Evolutionary conservation across 2,888 invertebrate species (phyloP), one percentile per base, ranked within the genome.

Genomic region (Patella ulyssiponensis): DNA sequence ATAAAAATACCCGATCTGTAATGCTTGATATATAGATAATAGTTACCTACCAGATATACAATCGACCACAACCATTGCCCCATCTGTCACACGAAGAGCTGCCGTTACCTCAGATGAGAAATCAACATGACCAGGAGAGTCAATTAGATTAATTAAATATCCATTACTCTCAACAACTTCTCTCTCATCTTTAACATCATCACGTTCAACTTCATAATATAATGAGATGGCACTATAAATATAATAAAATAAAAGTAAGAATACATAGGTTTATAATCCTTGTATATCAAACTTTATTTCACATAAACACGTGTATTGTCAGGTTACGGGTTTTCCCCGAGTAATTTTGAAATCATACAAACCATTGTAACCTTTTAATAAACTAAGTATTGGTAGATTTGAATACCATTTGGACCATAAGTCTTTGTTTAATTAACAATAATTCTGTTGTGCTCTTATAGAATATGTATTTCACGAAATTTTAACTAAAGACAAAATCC

Each of bases 41-140:
- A 27, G 7, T 4, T 52, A 92, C 94, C 91, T 92, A 98, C 98
- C 98, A 89, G 98, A 99, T 76, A 99, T 99, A 93, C 99, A 99
- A 93, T 99, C 99, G 17, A 99, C 99, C 74, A 99, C 99, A 77
- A 99, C 99, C 83, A 99, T 95, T 88, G 99, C 99, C 91, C 99
- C 99, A 93, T 99, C 99, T 90, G 99, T 99, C 75, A 99, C 99
- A 94, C 99, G 97, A 86, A 99, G 96, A 87, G 99, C 99, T 89
- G 99, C 99, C 77, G 99, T 99, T 87, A 99, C 99, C 94, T 99
- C 99, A 85, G 98, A 98, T 15, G 99, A 99, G 94, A 99, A 99
- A 93, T 99, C 99, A 91, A 99, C 99, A 96, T 99, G 99, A 85
- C 99, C 99, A 87, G 99, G 99, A 58, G 99, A 99, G 93, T 99